Base-by-base conservation (phyloP, 2,888 invertebrate species). In the Apamea crenata region DNA sequence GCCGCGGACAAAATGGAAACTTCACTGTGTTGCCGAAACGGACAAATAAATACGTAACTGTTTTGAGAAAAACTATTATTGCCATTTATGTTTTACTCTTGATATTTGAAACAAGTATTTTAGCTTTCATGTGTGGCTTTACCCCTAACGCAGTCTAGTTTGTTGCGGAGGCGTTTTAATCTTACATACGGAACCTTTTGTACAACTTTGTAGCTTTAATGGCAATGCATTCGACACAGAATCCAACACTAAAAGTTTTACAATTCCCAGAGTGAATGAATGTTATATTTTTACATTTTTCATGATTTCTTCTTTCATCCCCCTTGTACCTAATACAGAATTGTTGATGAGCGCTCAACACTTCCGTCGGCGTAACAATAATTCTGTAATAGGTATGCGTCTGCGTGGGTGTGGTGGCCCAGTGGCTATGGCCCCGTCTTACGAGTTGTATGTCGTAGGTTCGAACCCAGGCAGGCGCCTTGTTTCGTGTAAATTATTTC, bases 1-100 rank as follows among this genome's bases (percentile, higher is more conserved):
- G 94, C 93, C 91, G 92, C 94, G 94, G 94, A 94, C 95, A 94
- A 94, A 96, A 96, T 96, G 94, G 95, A 94, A 96, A 95, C 95
- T 95, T 93, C 93, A 95, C 94, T 94, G 91, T 94, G 93, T 94
- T 95, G 93, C 94, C 94, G 93, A 95, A 95, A 95, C 92, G 94
- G 92, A 95, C 94, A 95, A 95, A 95, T 96, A 96, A 95, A 95
- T 95, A 95, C 94, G 93, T 94, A 92, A 95, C 92, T 92, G 93
- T 94, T 94, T 92, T 92, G 91, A 94, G 91, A 93, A 94, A 92
- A 94, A 93, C 91, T 90, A 89, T 91, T 92, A 93, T 91, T 90
- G 87, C 84, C 87, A 73, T 87, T 86, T 88, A 87, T 87, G 80
- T 87, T 90, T 90, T 89, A 88, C 87, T 87, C 79, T 79, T 73